Base-by-base conservation (phyloP, 2,888 invertebrate genomes). In the Oeneis ivallda region DNA sequence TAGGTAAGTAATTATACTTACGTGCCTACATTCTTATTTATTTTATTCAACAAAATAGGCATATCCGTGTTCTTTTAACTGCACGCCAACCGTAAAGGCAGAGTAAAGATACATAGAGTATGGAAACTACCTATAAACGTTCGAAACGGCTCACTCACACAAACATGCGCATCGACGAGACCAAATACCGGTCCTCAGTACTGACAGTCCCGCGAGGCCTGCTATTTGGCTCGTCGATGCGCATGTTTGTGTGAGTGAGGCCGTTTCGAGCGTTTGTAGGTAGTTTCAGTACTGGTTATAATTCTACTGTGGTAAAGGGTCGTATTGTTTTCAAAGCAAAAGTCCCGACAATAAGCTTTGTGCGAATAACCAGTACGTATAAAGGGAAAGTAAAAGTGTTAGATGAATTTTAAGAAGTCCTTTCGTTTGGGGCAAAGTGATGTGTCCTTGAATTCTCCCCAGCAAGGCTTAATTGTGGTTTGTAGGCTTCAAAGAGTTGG, bases 401-500 rank as follows among this genome's bases (percentile, higher is more conserved):
- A 75, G 79, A 80, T n/a, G 72, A 79, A 77, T 78, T 77, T 79
- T 73, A 72, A 80, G 82, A 80, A 83, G 81, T 79, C 81, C 82
- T 86, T 87, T 86, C 82, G 81, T 83, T 85, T 80, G 72, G 74
- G 77, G 79, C 77, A 81, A 84, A 85, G 82, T 81, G 84, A 84
- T 78, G 81, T 81, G 86, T 85, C 89, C 90, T 89, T 88, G 85
- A 86, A 86, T 84, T 86, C 85, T 84, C 81, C 79, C 80, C 79
- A 84, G 89, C 81, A 84, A 89, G 85, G 85, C 85, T 89, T 88
- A 88, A 89, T 90, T 90, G 89, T 86, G 88, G 87, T 87, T 86
- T 85, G 80, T 78, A 83, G 81, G 83, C 88, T 89, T 87, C 89
- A 89, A 90, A 90, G 89, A 90, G 89, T 89, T 89, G 83, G 79